Conservation (phyloP, 2,797 vertebrate genomes). For the Naso thynnoides region DNA sequence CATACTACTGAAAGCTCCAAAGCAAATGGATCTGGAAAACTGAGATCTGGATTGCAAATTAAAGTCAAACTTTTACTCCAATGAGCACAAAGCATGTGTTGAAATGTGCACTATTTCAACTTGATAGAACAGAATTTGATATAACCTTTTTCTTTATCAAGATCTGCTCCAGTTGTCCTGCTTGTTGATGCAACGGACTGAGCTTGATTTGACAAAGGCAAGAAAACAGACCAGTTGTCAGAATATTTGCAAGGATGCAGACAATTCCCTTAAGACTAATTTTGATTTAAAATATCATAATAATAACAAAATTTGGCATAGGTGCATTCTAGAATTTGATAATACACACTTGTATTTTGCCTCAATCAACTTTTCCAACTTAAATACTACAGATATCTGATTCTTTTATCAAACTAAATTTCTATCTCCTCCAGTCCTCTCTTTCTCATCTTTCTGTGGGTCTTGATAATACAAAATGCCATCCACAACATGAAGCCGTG, state of each 20-base stretch:
- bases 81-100: neutral
- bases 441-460: slow-evolving; percentile 12
- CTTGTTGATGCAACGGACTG: neutral
- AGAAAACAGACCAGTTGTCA: neutral
- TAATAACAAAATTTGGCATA: neutral
- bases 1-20: neutral
- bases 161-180: neutral
- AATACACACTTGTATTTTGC: neutral
- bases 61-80: neutral
- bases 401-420: slow-evolving; percentile 7
- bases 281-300: neutral
- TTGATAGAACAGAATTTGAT: neutral
- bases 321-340: neutral
- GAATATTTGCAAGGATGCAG: neutral
- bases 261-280: neutral
- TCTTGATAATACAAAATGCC: slow-evolving; percentile 36
- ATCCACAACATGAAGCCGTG: slow-evolving; percentile 23
- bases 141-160: too few species aligned
- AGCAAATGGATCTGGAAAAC: neutral
- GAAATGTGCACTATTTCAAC: neutral
- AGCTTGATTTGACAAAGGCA: neutral
- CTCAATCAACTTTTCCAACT: neutral
- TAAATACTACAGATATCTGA: neutral
- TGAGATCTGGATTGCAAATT: neutral
- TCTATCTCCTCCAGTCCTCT: neutral